phyloP scores from a whole-genome alignment of 2,888 invertebrate genomes.

The Drosophila anceps region DNA sequence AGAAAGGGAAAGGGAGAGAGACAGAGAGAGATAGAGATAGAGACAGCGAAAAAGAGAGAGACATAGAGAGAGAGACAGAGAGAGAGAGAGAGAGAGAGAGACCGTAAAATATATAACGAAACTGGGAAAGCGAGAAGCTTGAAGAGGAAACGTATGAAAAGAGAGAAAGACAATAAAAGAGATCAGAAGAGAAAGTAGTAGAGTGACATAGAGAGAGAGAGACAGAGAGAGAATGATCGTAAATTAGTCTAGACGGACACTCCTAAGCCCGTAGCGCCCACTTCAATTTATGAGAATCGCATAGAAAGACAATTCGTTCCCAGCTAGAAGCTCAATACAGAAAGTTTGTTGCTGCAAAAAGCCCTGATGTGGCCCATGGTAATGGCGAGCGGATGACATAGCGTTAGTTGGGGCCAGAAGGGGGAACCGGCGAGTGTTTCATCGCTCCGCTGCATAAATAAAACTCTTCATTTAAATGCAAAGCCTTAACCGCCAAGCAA shows the following conservation, averaged over 20 bases:
- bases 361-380: not conserved
- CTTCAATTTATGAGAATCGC: constrained; percentile 2
- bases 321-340: too few relatives aligned
- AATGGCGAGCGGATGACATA: not conserved
- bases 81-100: not conserved
- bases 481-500: constrained; percentile 58
- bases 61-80: too few relatives aligned
- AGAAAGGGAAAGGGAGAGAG: not conserved
- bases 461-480: constrained; percentile 71
- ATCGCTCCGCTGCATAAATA: constrained; percentile 57
- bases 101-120: too few relatives aligned
- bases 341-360: not conserved
- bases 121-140: too few relatives aligned
- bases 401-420: not conserved
- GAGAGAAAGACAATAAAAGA: not conserved
- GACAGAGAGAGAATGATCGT: not conserved
- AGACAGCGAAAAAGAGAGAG: not conserved
- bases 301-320: not conserved
- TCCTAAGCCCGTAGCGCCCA: not conserved
- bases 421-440: constrained; percentile 10
- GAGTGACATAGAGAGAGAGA: not conserved
- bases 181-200: not conserved
- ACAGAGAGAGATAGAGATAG: not conserved
- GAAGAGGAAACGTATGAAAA: not conserved
- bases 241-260: not conserved